These are phyloP conservation scores for Ormyrus nitidulus DNA, from an alignment of 2,888 invertebrate species.

Conservation along the genomic window DNA sequence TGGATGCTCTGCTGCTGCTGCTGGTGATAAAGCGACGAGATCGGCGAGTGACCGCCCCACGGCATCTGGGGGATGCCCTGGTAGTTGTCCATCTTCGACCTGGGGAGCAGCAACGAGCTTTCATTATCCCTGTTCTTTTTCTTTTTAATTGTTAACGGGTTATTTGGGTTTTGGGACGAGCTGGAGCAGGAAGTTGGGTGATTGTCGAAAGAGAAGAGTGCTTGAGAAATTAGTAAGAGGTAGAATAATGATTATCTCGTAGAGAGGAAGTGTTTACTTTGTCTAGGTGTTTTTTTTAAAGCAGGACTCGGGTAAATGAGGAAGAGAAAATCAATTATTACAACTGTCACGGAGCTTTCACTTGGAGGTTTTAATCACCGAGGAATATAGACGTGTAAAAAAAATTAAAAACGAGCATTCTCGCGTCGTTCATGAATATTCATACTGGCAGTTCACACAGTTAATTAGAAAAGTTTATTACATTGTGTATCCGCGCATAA, in stretches of 20 bases:
- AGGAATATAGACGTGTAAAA: constrained; percentile 11
- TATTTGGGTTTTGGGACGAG: too few species aligned
- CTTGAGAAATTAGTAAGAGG: too few species aligned
- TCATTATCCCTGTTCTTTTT: too few species aligned
- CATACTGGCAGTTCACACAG: constrained; percentile 29
- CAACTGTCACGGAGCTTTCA: constrained; percentile 23
- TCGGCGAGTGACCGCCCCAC: constrained; percentile 75
- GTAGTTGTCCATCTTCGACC: constrained; percentile 74
- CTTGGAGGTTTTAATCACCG: constrained; percentile 24
- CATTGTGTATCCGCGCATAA: constrained; percentile 36
- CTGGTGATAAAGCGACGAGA: constrained; percentile 76
- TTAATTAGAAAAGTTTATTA: constrained; percentile 53
- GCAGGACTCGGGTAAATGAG: background rate
- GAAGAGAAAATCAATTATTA: constrained; percentile 23
- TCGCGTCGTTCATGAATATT: constrained; percentile 31
- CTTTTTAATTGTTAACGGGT: too few species aligned
- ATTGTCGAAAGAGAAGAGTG: too few species aligned
- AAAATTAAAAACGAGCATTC: constrained; percentile 23
- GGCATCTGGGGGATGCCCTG: constrained; percentile 73
- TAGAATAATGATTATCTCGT: too few species aligned
- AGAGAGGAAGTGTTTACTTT: too few species aligned
- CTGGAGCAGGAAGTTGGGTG: too few species aligned
- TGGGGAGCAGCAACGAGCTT: constrained; percentile 51
- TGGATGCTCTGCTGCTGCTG: constrained; percentile 70
- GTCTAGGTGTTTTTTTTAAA: too few species aligned